phyloP scores from a whole-genome alignment of 2,113 vertebrate genomes.

The Oreotrochilus melanogaster region DNA sequence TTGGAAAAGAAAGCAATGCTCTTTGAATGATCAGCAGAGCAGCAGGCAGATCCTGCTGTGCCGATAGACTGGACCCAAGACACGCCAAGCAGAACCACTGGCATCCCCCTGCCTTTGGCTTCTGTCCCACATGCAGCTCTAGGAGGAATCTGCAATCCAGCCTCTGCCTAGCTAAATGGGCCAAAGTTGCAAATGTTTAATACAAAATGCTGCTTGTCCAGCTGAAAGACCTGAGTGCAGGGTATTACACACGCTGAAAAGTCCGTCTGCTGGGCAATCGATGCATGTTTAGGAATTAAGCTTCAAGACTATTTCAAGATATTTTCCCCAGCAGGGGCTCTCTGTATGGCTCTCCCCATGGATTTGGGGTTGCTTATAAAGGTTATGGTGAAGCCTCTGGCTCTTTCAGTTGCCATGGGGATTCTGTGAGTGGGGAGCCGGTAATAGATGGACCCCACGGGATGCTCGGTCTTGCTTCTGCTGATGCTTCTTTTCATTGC shows the following conservation, averaged over 20 bases:
- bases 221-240: accelerated
- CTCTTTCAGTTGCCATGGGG: neutral
- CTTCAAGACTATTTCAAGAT: neutral
- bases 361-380: neutral
- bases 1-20: neutral
- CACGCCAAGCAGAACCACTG: neutral
- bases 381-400: neutral
- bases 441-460: neutral
- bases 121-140: neutral
- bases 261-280: accelerated
- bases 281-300: neutral
- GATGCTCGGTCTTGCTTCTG: neutral
- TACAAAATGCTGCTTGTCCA: neutral
- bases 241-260: neutral
- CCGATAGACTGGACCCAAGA: neutral
- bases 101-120: neutral
- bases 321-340: neutral
- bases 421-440: neutral
- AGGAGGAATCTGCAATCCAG: neutral
- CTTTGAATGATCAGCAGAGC: neutral
- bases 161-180: neutral
- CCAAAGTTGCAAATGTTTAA: neutral
- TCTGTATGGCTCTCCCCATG: neutral
- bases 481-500: neutral
- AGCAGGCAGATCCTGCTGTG: neutral